Base-by-base conservation (phyloP, 2,888 invertebrate genomes). In the Ophioninae sp. region DNA sequence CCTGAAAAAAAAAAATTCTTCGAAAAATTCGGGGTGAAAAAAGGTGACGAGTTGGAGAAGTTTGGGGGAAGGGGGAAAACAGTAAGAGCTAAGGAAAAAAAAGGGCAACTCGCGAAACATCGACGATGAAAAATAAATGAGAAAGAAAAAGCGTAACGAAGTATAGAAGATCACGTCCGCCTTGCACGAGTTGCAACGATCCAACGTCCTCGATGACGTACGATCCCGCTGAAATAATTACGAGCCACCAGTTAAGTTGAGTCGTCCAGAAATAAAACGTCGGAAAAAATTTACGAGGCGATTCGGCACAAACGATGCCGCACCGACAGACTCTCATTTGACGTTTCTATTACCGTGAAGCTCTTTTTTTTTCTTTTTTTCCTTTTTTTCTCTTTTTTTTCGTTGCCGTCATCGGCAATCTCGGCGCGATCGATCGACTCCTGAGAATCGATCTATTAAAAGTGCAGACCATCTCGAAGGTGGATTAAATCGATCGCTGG, bases 331-430 rank as follows among this genome's bases (percentile, higher is more conserved):
- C 30, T 69, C 68, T 30, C 17, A 23, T 78, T 58, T 17, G 73
- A 73, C 56, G 22, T 73, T 77, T 73, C 61, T 77, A 77, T 81
- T 77, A 68, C 37, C 37, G 73, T 17, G 37, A 51, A 44, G 61
- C 41, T 39, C 39, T 65, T 59, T 44, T 61, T 30, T 30, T 30
- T 30, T 30, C 3, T 30, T 30, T 30, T 30, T 30, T 30, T 30
- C 2, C 30, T 30, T 30, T 3, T 30, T 30, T 3, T 3, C 30
- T 30, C 30, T 30, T 3, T 30, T 30, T 30, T 30, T 30, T 30
- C 30, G 30, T 30, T 51, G 51, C 51, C 51, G 41, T 30, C 10
- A 67, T 58, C 39, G 41, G 41, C 37, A 59, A 39, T 76, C n/a
- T 23, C 23, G 22, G 6, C n/a, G 37, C n/a, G 67, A 68, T 68